Conservation (phyloP, 2,797 vertebrate species). For the Spizella passerina region DNA sequence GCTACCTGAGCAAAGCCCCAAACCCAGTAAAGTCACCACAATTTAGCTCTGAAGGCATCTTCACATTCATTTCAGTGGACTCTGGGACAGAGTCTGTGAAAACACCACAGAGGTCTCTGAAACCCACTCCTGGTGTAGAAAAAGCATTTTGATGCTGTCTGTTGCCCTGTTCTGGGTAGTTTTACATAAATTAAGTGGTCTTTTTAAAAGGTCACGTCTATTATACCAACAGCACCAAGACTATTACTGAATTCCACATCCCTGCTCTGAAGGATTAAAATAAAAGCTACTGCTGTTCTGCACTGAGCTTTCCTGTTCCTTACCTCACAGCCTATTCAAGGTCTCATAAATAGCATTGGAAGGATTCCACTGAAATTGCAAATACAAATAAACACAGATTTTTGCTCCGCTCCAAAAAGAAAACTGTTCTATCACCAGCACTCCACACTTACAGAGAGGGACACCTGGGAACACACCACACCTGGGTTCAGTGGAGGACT, state of each 20-base stretch:
- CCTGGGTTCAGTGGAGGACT: neutral
- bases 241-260: neutral
- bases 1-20: neutral
- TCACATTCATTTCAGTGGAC: neutral
- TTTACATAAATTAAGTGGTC: neutral
- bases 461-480: neutral
- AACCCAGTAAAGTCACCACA: rapidly evolving
- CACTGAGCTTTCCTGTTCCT: neutral
- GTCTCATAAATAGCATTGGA: neutral
- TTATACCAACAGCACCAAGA: neutral
- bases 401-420: neutral
- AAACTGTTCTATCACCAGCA: neutral
- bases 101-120: neutral
- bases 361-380: constrained; percentile 12
- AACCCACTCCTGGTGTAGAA: rapidly evolving
- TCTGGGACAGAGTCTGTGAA: neutral
- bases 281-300: neutral
- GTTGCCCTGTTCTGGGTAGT: neutral
- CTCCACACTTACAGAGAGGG: neutral
- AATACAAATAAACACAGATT: constrained; percentile 39
- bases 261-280: neutral
- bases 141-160: neutral
- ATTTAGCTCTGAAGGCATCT: neutral
- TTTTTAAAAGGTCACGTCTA: neutral
- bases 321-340: neutral